A percentile compares a stretch with the other conserved stretches of the same genome.
These are phyloP conservation scores for Bovichtus diacanthus DNA, from an alignment of 2,797 vertebrate species.

Conservation along the genomic window DNA sequence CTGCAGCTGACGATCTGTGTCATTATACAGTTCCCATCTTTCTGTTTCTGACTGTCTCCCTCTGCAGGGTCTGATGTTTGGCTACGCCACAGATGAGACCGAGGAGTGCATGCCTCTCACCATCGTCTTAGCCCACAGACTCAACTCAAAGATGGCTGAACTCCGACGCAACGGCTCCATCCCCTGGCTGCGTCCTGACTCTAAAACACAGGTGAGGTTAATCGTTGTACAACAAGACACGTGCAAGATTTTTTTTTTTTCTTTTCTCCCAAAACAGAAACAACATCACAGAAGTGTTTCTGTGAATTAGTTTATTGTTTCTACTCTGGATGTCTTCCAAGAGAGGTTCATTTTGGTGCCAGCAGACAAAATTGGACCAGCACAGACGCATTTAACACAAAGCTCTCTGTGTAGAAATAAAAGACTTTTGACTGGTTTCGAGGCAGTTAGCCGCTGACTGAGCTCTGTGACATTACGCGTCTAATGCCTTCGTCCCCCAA, in stretches of 20 bases:
- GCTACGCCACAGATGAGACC: slow-evolving; percentile 98
- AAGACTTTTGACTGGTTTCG: slow-evolving; percentile 30
- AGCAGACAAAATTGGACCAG: slow-evolving; percentile 54
- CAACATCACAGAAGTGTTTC: background rate
- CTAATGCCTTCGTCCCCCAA: slow-evolving; percentile 14
- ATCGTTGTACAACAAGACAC: background rate
- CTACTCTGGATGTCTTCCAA: slow-evolving; percentile 27
- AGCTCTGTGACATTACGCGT: slow-evolving; percentile 4
- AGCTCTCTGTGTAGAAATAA: slow-evolving; percentile 50
- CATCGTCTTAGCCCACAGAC: slow-evolving; percentile 95
- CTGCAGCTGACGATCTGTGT: background rate
- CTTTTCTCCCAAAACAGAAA: background rate
- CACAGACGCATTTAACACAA: slow-evolving; percentile 33
- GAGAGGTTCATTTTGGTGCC: slow-evolving; percentile 51
- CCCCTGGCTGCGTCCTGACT: slow-evolving; percentile 96
- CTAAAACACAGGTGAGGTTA: slow-evolving; percentile 94
- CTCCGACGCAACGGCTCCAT: slow-evolving; percentile 89
- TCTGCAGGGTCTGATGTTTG: slow-evolving; percentile 96
- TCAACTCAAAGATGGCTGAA: slow-evolving; percentile 95
- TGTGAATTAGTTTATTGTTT: slow-evolving; percentile 40
- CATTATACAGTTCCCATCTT: background rate
- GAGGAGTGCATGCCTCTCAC: slow-evolving; percentile 99
- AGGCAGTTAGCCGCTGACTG: slow-evolving; percentile 27
- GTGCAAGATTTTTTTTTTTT: background rate
- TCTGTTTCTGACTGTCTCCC: background rate